Evolutionary conservation across 2,113 vertebrate genomes (phyloP).

Genomic region (Stictonetta naevosa): DNA sequence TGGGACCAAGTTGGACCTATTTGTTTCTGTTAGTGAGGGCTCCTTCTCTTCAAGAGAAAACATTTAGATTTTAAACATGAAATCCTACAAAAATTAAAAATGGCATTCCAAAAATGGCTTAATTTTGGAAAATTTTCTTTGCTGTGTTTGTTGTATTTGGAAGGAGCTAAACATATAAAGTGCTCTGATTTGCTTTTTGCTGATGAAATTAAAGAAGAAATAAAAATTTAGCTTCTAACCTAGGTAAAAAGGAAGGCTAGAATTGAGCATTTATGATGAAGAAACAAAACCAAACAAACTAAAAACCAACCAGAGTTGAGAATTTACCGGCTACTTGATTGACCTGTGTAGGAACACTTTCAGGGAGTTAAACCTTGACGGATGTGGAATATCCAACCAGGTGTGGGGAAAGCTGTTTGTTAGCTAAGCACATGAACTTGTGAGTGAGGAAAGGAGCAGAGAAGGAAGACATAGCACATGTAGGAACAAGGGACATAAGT

Average conservation of each 20-base stretch:
- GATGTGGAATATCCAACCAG: neutral
- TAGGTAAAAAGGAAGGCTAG: neutral
- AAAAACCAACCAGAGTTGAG: neutral
- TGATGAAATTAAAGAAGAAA: neutral
- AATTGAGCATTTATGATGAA: neutral
- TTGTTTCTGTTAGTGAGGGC: neutral
- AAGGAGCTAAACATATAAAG: neutral
- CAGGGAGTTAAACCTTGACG: neutral
- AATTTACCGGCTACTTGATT: neutral
- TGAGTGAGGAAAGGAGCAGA: neutral
- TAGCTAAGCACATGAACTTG: neutral
- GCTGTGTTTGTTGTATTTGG: neutral
- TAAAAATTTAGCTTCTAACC: neutral
- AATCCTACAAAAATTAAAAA: neutral
- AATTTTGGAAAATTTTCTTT: neutral
- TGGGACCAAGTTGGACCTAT: neutral
- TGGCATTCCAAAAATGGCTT: neutral
- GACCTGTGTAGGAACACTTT: neutral
- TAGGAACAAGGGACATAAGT: fast-evolving
- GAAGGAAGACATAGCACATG: neutral
- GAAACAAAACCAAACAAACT: no score
- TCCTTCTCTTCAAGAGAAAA: neutral
- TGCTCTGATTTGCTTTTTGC: neutral
- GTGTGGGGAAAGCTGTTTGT: neutral
- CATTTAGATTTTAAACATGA: neutral